These are phyloP conservation scores for Brachyalestes nurse DNA, from an alignment of 2,797 vertebrate species.

Conservation along the genomic window DNA sequence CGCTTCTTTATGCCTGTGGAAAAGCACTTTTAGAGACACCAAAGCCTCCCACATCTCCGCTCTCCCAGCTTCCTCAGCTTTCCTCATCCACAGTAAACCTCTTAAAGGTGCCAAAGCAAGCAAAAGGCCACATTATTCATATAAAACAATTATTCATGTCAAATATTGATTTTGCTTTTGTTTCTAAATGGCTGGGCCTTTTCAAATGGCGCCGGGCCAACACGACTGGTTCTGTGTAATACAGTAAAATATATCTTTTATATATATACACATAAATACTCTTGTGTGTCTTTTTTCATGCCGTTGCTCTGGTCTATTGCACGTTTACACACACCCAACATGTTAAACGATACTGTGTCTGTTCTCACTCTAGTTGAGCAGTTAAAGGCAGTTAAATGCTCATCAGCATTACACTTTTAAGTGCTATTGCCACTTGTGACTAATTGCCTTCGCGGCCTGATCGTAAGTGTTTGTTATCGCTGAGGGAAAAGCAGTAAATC, in stretches of 20 bases:
- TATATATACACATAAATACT: neutral
- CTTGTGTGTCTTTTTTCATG: neutral
- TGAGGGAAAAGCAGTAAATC: conserved; percentile 29
- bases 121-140: conserved; percentile 8
- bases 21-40: neutral
- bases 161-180: conserved; percentile 20
- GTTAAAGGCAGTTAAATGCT: neutral
- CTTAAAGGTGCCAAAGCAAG: conserved; percentile 26
- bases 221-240: neutral
- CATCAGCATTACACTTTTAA: conserved; percentile 4
- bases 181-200: conserved; percentile 14
- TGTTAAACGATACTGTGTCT: neutral
- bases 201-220: neutral
- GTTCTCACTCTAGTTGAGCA: neutral
- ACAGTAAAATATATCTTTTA: conserved; percentile 15
- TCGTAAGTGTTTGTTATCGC: conserved; percentile 5
- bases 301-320: neutral
- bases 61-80: neutral
- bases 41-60: neutral
- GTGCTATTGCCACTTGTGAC: conserved; percentile 16
- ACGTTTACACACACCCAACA: neutral
- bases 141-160: conserved; percentile 5
- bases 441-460: neutral
- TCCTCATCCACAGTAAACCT: neutral
- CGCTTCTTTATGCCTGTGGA: too few species aligned